Conservation (phyloP, 2,888 invertebrate genomes). For the Heliconius aoede region DNA sequence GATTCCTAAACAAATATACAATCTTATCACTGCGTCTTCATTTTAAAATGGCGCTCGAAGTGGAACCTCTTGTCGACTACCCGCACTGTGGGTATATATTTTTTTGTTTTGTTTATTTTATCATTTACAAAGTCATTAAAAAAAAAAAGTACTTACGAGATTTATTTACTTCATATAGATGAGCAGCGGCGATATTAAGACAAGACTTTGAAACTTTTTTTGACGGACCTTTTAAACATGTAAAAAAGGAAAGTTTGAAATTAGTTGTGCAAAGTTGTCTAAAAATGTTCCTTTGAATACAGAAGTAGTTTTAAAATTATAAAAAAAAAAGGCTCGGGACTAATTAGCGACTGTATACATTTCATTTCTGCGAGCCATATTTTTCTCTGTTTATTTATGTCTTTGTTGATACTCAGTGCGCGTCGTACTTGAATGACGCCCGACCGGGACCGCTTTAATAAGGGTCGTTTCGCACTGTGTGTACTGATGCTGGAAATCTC, state of each 20-base stretch:
- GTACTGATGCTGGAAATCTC: conserved; percentile 69
- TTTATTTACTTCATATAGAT: conserved; percentile 5
- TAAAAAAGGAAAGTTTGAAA: conserved; percentile 19
- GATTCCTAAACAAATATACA: conserved; percentile 62
- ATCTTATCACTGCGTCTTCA: conserved; percentile 63
- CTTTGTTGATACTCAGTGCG: conserved; percentile 44
- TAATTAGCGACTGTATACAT: conserved; percentile 43
- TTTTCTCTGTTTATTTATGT: conserved; percentile 42
- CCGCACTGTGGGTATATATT: conserved; percentile 33
- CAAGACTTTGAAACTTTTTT: neutral
- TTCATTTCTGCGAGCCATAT: conserved; percentile 41
- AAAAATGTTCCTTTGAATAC: conserved; percentile 30
- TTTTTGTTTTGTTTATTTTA: neutral
- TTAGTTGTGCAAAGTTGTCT: conserved; percentile 28
- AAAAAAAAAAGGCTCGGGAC: conserved; percentile 35
- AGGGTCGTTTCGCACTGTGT: conserved; percentile 72
- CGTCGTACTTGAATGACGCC: conserved; percentile 37
- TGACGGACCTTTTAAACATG: conserved; percentile 11
- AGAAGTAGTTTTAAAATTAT: conserved; percentile 32
- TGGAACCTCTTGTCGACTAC: conserved; percentile 32
- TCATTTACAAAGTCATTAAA: neutral
- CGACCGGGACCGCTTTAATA: conserved; percentile 62
- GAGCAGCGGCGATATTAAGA: conserved; percentile 13
- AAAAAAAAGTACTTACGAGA: neutral
- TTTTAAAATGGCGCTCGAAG: conserved; percentile 64